Percentiles rank a stretch among this genome's conserved stretches.
Conservation (phyloP, 2,797 vertebrate species). For the Nannoperca obscura region DNA sequence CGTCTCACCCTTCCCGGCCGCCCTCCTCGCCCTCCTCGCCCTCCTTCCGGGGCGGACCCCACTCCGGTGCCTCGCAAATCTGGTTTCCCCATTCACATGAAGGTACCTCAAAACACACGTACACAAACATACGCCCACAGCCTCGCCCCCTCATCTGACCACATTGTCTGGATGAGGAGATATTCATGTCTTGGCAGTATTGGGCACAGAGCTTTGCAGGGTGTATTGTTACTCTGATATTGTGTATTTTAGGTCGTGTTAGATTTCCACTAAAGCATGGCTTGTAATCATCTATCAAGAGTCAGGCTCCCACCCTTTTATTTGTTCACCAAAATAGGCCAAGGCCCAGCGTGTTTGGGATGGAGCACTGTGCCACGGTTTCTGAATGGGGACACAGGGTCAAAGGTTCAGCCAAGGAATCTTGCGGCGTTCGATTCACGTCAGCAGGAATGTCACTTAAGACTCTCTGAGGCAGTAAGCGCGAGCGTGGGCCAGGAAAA, state of each 20-base stretch:
- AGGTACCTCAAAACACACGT: conserved; percentile 85
- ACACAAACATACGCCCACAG: conserved; percentile 44
- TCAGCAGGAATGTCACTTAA: conserved; percentile 78
- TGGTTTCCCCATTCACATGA: conserved; percentile 98
- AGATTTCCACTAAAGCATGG: conserved; percentile 59
- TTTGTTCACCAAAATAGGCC: conserved; percentile 71
- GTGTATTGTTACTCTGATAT: conserved; percentile 69
- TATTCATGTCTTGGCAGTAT: conserved; percentile 46
- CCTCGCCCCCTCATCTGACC: conserved; percentile 38
- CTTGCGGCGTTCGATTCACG: conserved; percentile 79
- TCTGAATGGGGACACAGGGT: conserved; percentile 74
- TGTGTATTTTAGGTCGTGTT: conserved; percentile 67
- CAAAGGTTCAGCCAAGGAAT: conserved; percentile 84
- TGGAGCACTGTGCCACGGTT: conserved; percentile 61
- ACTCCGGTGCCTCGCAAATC: conserved; percentile 94
- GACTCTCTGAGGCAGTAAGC: conserved; percentile 50
- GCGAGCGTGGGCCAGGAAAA: conserved; percentile 50
- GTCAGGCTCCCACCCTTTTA: conserved; percentile 69
- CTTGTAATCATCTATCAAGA: conserved; percentile 65
- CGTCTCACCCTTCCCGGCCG: conserved; percentile 90
- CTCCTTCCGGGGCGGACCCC: conserved; percentile 91
- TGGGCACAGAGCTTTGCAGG: conserved; percentile 43
- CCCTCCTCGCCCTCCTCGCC: conserved; percentile 92
- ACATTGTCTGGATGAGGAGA: conserved; percentile 19
- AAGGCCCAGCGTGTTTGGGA: conserved; percentile 53